phyloP scores from a whole-genome alignment of 2,797 vertebrate genomes.

The Clangula hyemalis region DNA sequence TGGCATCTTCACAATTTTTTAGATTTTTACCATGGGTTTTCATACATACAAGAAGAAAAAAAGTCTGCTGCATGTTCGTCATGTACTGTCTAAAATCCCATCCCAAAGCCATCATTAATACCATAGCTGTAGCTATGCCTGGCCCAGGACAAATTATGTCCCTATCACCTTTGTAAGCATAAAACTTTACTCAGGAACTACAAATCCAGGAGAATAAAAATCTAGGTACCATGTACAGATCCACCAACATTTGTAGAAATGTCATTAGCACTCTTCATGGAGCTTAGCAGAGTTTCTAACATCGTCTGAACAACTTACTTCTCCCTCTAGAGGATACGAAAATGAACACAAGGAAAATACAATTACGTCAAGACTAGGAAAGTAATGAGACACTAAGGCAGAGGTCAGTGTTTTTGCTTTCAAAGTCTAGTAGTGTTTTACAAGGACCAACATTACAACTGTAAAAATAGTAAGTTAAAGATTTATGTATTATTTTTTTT shows the following conservation, averaged over 20 bases:
- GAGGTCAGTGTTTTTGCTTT: not conserved
- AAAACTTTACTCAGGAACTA: not conserved
- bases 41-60: fast-evolving
- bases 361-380: not conserved
- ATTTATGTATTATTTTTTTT: not conserved
- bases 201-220: not conserved
- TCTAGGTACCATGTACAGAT: not conserved
- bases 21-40: not conserved
- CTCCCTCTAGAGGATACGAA: conserved; percentile 52
- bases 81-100: not conserved
- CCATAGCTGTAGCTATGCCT: not conserved
- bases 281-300: not conserved
- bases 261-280: not conserved
- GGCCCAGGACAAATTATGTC: not conserved
- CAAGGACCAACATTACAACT: not conserved
- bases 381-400: not conserved
- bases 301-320: not conserved
- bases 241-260: not conserved
- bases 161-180: not conserved
- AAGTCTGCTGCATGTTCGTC: not conserved
- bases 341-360: not conserved
- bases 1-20: not conserved
- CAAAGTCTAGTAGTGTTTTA: not conserved
- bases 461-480: not conserved
- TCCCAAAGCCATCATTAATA: not conserved